Percentiles rank a stretch among this genome's conserved stretches.
Conservation (phyloP, 2,888 invertebrate species). For the Physocephala rufipes region DNA sequence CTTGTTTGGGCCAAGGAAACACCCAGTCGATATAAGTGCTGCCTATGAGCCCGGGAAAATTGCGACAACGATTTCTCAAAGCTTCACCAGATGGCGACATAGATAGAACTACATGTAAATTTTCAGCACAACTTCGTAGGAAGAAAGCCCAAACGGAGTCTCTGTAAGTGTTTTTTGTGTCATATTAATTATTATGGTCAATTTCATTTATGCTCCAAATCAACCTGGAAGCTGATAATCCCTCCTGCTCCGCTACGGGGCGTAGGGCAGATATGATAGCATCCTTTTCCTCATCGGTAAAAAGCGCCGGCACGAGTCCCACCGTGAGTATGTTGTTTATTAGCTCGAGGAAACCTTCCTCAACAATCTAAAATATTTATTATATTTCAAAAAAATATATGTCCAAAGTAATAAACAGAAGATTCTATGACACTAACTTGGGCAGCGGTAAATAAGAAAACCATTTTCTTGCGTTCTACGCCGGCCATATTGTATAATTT, state of each 20-base stretch:
- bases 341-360: constrained; percentile 86
- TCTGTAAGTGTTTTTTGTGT: constrained; percentile 67
- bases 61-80: constrained; percentile 84
- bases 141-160: constrained; percentile 90
- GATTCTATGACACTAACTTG: constrained; percentile 67
- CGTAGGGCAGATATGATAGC: constrained; percentile 77
- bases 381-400: not conserved
- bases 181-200: not conserved
- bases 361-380: constrained; percentile 68
- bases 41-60: constrained; percentile 91
- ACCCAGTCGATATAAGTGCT: constrained; percentile 95
- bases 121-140: constrained; percentile 78
- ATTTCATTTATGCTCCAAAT: not conserved
- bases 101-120: constrained; percentile 88
- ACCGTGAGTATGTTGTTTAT: constrained; percentile 92
- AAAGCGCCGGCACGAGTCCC: constrained; percentile 87
- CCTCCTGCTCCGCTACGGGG: constrained; percentile 75
- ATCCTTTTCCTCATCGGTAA: constrained; percentile 89
- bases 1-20: constrained; percentile 93
- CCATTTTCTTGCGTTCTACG: constrained; percentile 79
- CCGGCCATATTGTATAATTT: constrained; percentile 79
- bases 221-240: constrained; percentile 78
- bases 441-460: constrained; percentile 85
- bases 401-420: not conserved
- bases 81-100: constrained; percentile 90